Evolutionary conservation across 2,113 vertebrate species (phyloP).

Genomic region (Siphamia tubifer): DNA sequence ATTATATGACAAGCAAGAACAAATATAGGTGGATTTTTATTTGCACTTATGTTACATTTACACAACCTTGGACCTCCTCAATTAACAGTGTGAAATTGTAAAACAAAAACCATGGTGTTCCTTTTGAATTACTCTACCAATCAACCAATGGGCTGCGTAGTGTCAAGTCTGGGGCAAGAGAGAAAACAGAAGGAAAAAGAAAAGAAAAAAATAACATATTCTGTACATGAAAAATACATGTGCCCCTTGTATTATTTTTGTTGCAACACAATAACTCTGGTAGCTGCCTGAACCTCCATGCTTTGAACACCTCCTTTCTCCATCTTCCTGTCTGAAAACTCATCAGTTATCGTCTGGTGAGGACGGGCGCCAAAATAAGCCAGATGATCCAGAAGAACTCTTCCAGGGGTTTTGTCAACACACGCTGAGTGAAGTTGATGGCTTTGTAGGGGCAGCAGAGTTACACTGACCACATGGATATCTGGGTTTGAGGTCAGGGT

Average conservation of each 20-base stretch:
- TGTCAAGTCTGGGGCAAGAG: not conserved
- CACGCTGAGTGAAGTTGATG: not conserved
- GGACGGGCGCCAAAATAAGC: conserved; percentile 2
- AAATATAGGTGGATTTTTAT: no score
- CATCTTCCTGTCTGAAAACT: not conserved
- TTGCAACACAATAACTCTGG: not conserved
- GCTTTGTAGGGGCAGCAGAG: not conserved
- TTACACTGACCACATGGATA: not conserved
- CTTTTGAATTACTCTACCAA: not conserved
- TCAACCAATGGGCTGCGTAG: not conserved
- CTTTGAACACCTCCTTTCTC: not conserved
- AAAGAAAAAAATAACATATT: not conserved
- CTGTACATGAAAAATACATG: not conserved
- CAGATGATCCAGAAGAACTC: not conserved
- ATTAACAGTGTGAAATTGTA: no score
- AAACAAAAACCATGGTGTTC: not conserved
- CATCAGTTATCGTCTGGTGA: not conserved
- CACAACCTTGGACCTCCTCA: no score
- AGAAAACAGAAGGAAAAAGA: not conserved
- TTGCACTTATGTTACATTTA: no score
- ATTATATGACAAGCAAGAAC: no score
- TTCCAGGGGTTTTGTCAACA: conserved; percentile 9
- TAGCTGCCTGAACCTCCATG: not conserved
- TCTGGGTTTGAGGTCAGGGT: not conserved
- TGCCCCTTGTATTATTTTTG: not conserved